Evolutionary conservation across 2,888 invertebrate species (phyloP), one percentile per base, ranked within the genome.

Genomic region (Lathronympha strigana): DNA sequence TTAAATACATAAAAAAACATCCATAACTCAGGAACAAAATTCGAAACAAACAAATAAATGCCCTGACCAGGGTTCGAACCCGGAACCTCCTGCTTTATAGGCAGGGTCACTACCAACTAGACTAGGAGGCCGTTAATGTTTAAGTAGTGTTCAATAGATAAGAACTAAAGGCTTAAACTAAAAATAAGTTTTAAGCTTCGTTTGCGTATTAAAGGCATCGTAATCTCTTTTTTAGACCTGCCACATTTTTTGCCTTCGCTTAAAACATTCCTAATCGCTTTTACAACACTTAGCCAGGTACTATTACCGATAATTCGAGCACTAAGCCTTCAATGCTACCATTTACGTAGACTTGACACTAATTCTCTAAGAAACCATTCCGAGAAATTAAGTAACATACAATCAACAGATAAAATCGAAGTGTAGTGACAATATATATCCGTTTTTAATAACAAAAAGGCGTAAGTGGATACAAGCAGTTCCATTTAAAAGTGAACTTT

Each of bases 351-450:
- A 57, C 53, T 61, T 66, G 66, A 38, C 66, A 55, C 61, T 66
- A 66, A 61, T 61, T 36, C 61, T 9, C 15, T 45, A 17, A 53
- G 49, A 57, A 67, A 71, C 72, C 62, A 71, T 73, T 78, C 78
- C 74, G 75, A 79, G 78, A 75, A 79, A 76, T 75, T 71, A 68
- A 70, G 69, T 54, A 60, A 64, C 15, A 21, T 60, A 76, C 78
- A 82, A 84, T 81, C 77, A 79, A 73, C 67, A 72, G 89, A 88
- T 89, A 82, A 73, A 57, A 88, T 88, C 89, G 73, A 70, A 73
- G 84, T 88, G 71, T 68, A 74, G 84, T 81, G 88, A 87, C 85
- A 87, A 84, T 84, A 82, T 25, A 19, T 17, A 17, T 11, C 17
- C 4, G 6, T 25, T 25, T 19, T 13, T 0, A 43, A 17, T 28